Evolutionary conservation across 2,888 invertebrate genomes (phyloP).

Genomic region (Entomobrya multifasciata): DNA sequence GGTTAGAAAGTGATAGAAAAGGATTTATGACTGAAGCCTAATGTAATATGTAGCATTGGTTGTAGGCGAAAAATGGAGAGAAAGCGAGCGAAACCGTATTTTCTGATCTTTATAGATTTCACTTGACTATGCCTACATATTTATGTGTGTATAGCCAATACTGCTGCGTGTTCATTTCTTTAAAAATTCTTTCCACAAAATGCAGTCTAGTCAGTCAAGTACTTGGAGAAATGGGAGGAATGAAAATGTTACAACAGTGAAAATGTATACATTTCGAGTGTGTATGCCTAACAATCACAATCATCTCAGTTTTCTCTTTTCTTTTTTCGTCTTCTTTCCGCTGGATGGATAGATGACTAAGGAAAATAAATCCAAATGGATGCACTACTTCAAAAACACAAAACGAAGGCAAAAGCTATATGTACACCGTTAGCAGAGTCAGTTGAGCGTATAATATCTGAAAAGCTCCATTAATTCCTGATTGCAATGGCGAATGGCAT

Average conservation of each 20-base stretch:
- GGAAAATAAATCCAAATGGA: neutral
- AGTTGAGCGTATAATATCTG: neutral
- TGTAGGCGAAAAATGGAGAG: neutral
- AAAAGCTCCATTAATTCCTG: conserved; percentile 50
- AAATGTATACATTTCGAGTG: too few species aligned
- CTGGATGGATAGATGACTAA: conserved; percentile 29
- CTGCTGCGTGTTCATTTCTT: neutral
- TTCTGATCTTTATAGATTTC: conserved; percentile 36
- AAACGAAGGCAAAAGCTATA: neutral
- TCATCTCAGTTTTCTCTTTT: neutral
- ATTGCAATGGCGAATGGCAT: neutral
- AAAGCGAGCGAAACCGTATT: conserved; percentile 11
- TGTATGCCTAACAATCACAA: conserved; percentile 17
- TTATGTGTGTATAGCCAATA: neutral
- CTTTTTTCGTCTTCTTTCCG: too few species aligned
- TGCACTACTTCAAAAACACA: neutral
- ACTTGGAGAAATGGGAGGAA: neutral
- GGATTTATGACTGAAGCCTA: conserved; percentile 45
- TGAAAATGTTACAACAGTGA: neutral
- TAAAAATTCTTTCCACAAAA: neutral
- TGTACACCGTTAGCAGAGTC: too few species aligned
- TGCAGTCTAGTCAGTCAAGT: neutral
- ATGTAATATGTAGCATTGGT: conserved; percentile 34
- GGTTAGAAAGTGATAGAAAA: conserved; percentile 31
- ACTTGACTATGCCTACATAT: neutral